Percentiles rank a stretch among this genome's conserved stretches.
phyloP scores from a whole-genome alignment of 2,113 vertebrate species.

The Phrynocephalus versicolor region DNA sequence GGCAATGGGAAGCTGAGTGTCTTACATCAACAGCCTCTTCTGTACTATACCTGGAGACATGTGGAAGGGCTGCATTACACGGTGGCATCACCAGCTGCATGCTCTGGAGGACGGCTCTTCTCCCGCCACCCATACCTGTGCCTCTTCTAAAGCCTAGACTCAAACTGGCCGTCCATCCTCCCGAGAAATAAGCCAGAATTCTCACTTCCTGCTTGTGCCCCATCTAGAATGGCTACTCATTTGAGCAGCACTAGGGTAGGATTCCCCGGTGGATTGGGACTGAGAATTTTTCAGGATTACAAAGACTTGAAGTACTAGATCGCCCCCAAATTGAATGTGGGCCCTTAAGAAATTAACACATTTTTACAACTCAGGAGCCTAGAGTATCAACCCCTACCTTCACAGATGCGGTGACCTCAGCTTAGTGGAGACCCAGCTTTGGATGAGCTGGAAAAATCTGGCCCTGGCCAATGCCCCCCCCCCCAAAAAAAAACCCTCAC shows the following conservation, averaged over 20 bases:
- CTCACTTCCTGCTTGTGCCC: background rate
- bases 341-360: too few species aligned
- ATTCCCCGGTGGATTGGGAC: background rate
- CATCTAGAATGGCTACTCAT: background rate
- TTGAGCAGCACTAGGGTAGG: background rate
- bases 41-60: background rate
- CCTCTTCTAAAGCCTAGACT: background rate
- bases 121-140: background rate
- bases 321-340: background rate
- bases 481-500: too few species aligned
- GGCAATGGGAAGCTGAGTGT: background rate
- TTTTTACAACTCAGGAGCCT: background rate
- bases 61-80: background rate
- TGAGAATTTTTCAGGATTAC: background rate
- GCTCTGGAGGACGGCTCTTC: background rate
- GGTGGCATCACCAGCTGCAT: accelerated
- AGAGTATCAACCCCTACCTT: too few species aligned
- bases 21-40: background rate
- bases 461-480: too few species aligned
- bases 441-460: too few species aligned
- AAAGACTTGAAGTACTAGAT: background rate
- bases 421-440: too few species aligned
- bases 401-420: too few species aligned
- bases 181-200: background rate
- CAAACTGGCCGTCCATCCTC: background rate